Conservation (phyloP, 2,888 invertebrate genomes). For the Digitonthophagus gazella region DNA sequence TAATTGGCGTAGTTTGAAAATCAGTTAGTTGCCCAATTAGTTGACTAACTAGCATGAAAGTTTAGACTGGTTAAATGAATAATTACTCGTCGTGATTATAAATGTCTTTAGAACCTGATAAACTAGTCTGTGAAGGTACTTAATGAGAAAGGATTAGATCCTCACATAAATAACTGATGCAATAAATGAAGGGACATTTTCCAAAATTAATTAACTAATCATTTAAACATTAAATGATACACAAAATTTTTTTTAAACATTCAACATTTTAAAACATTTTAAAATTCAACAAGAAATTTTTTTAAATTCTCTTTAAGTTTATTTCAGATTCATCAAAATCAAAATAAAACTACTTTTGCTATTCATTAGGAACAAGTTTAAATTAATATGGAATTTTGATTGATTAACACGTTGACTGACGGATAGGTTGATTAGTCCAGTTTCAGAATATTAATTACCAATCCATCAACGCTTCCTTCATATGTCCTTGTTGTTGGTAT, state of each 20-base stretch:
- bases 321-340: too few species aligned
- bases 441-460: too few species aligned
- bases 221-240: too few species aligned
- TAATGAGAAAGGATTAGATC: background rate
- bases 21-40: background rate
- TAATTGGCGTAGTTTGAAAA: background rate
- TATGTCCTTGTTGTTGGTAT: too few species aligned
- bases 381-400: background rate
- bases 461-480: too few species aligned
- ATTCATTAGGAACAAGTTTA: background rate
- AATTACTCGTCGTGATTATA: background rate
- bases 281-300: too few species aligned
- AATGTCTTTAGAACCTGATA: background rate
- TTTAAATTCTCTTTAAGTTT: too few species aligned
- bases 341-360: too few species aligned
- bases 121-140: background rate
- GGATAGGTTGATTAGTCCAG: background rate
- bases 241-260: too few species aligned
- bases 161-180: too few species aligned
- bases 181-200: too few species aligned
- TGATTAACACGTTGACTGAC: background rate
- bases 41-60: background rate
- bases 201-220: background rate
- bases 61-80: background rate
- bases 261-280: too few species aligned